phyloP scores from a whole-genome alignment of 37 sponge, comb jelly and placozoan species.

The Ianthella basta region DNA sequence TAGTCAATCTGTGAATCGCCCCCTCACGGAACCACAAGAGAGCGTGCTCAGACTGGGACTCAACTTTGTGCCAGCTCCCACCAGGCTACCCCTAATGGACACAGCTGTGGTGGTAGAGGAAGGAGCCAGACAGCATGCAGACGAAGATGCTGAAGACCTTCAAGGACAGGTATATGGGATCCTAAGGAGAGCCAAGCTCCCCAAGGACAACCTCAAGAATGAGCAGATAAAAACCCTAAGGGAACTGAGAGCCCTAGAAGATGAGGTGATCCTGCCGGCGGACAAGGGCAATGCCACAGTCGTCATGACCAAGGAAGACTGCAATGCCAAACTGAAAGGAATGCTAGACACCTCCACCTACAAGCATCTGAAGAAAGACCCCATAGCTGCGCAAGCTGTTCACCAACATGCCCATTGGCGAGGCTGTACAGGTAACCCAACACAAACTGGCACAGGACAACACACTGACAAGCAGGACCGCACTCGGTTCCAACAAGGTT shows the following conservation, averaged over 20 bases:
- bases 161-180: neutral
- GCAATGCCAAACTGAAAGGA: neutral
- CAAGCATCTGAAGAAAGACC: neutral
- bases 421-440: neutral
- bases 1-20: neutral
- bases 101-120: neutral
- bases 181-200: neutral
- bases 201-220: neutral
- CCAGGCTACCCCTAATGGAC: neutral
- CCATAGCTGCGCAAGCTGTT: neutral
- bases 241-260: neutral
- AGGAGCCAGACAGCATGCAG: neutral
- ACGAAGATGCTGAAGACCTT: neutral
- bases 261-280: neutral
- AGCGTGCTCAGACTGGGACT: neutral
- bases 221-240: neutral
- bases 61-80: neutral
- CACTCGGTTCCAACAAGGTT: neutral
- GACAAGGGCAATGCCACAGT: neutral
- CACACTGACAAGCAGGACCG: conserved; percentile 4
- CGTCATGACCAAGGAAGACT: neutral
- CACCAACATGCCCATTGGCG: neutral
- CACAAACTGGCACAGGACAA: neutral
- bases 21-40: neutral
- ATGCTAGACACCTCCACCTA: neutral